Evolutionary conservation across 2,797 vertebrate genomes (phyloP).

Genomic region (Lagorchestes hirsutus): DNA sequence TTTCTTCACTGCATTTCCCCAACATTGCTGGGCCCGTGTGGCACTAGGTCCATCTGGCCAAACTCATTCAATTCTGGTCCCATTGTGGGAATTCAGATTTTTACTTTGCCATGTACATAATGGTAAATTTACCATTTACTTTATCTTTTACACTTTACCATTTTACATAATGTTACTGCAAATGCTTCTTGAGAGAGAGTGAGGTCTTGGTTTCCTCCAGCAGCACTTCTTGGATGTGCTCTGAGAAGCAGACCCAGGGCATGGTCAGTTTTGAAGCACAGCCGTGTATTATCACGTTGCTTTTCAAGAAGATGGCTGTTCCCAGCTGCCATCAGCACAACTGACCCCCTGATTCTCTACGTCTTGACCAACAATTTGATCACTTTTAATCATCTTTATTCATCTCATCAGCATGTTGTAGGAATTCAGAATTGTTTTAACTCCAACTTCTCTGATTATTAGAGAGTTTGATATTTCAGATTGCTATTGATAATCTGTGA

Average conservation of each 20-base stretch:
- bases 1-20: not conserved
- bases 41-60: not conserved
- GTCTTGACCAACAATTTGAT: not conserved
- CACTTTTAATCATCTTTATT: not conserved
- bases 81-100: not conserved
- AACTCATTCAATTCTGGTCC: not conserved
- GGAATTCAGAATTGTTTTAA: not conserved
- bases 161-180: too few species aligned
- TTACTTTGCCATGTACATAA: too few species aligned
- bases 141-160: too few species aligned
- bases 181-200: not conserved
- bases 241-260: too few species aligned
- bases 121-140: too few species aligned
- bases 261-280: not conserved
- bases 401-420: not conserved
- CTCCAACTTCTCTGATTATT: not conserved
- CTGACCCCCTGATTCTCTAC: not conserved
- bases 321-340: not conserved
- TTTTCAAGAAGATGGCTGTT: not conserved
- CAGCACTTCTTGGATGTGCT: not conserved
- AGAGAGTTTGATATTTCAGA: not conserved
- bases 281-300: not conserved
- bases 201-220: not conserved
- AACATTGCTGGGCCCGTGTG: not conserved
- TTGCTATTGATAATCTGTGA: not conserved